Evolutionary conservation across 2,113 vertebrate species (phyloP), one percentile per base, ranked within the genome.

Genomic region (Otus sunia): DNA sequence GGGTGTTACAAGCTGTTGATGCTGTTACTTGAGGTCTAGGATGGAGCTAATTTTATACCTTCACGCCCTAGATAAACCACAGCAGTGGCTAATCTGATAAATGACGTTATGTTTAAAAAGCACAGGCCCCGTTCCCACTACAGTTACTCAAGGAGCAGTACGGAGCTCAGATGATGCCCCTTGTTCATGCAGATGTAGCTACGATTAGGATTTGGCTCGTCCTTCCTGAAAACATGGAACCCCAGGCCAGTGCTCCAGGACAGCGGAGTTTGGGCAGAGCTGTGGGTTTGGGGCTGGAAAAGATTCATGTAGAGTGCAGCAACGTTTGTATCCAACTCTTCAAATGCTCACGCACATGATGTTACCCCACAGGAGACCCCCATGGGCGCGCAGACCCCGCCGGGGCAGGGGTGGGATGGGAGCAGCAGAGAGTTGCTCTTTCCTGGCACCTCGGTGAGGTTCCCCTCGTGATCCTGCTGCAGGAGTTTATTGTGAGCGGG

Each of bases 301-400:
- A 34, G 19, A 3, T 18, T 34, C 6, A 14, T 0, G 3, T 2
- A 27, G 60, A 30, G 39, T 37, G 36, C 15, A 19, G 15, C 37
- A 8, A 37, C 52, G 45, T 27, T 37, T 23, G 20, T 10, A 2
- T 30, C 23, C 13, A 53, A 13, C 41, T 29, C 84, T 37, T 25
- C 73, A 19, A 52, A 23, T 0, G 3, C 50, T 37, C 43, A 10
- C 1, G 0, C 17, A 2, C 2, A 0, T 2, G 36, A 6, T 5
- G 29, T 11, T 36, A 53, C 12, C 37, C 36, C 29, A 3, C 37
- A 25, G 27, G 66, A 53, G 59, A 49, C 15, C 11, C 22, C 32
- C 37, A 5, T 0, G 1, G 30, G 21, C 0, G 1, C 3, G 25
- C 50, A 50, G 50, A 39, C 29, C 49, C 18, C 6, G 0, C 12